Base-by-base conservation (phyloP, 2,888 invertebrate genomes). In the Drosophila niveifrons region DNA sequence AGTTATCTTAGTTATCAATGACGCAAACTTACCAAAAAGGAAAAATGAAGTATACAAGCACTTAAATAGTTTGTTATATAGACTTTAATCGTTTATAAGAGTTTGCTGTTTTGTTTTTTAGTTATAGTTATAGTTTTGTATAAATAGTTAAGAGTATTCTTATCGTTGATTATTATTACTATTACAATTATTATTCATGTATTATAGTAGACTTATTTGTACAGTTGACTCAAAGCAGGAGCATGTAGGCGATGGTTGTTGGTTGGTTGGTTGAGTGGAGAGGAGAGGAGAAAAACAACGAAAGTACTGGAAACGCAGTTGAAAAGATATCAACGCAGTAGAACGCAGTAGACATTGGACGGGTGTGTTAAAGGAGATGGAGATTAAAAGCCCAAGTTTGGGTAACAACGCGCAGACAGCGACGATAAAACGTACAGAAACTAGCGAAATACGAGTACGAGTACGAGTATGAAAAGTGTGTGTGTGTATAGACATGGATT, bases 1-100 rank as follows among this genome's bases (percentile, higher is more conserved):
- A 48, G 57, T 47, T 74, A 34, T 71, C 44, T 61, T 61, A 55
- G 47, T 78, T n/a, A n/a, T 78, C 51, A 66, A 78, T 69, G 63
- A 72, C 80, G 70, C 70, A 69, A 83, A 83, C 81, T 89, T 84
- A 87, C 88, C 87, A 88, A 88, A 79, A 78, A 59, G 50, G 61
- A 70, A 81, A 86, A 79, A 77, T 76, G 59, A 78, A 73, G 66
- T 72, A 68, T 74, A 41, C 62, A 72, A 79, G 75, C 85, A 69
- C 57, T 78, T 72, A 63, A 74, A 56, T 75, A 73, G 51, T 66
- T 70, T 64, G 18, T 41, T 41, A 41, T 41, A 53, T 41, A 53
- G 57, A 50, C 57, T 63, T 75, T 78, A 23, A 63, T 7, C 47
- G 44, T 53, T 67, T 61, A 13, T 61, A 43, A 46, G 31, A 61